Evolutionary conservation across 1,140 invertebrate species (phyloP), one percentile per base, ranked within the genome.

Genomic region (Lycorma delicatula): DNA sequence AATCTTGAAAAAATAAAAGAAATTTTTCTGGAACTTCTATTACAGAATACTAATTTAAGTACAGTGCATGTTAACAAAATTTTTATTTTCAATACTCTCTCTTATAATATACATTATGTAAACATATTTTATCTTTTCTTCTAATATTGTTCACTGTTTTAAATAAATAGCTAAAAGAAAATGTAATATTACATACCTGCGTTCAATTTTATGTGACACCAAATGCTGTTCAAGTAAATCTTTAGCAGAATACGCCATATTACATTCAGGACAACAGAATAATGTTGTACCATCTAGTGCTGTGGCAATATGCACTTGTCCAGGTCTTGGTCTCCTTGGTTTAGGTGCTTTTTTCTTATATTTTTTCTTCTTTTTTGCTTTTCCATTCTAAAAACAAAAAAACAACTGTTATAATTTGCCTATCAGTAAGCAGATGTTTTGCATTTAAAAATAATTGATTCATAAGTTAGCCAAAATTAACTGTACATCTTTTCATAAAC

Each of bases 331-430:
- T 13, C 56, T 27, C 13, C 56, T 46, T 16, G 83, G 82, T 63
- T 84, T 85, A 0, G 82, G 79, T n/a, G 83, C 80, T 67, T 87
- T 87, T 69, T 87, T 87, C 75, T 87, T 87, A 68, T 85, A 85
- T 60, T 85, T 86, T 72, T 86, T 86, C 72, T 86, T 87, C 61
- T 84, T 82, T 61, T 86, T 86, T 16, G 73, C 75, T 57, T 81
- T 81, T 0, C 72, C 70, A 0, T 72, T 73, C 59, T 61, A 36
- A n/a, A 54, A 59, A 7, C 20, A 52, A 52, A n/a, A 25, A n/a
- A n/a, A n/a, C n/a, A n/a, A n/a, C n/a, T n/a, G n/a, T n/a, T n/a
- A n/a, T n/a, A n/a, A n/a, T n/a, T n/a, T n/a, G n/a, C n/a, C n/a
- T n/a, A n/a, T n/a, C n/a, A n/a, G n/a, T n/a, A n/a, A n/a, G n/a